Evolutionary conservation across 2,888 invertebrate species (phyloP).

Genomic region (Pelosia muscerda): DNA sequence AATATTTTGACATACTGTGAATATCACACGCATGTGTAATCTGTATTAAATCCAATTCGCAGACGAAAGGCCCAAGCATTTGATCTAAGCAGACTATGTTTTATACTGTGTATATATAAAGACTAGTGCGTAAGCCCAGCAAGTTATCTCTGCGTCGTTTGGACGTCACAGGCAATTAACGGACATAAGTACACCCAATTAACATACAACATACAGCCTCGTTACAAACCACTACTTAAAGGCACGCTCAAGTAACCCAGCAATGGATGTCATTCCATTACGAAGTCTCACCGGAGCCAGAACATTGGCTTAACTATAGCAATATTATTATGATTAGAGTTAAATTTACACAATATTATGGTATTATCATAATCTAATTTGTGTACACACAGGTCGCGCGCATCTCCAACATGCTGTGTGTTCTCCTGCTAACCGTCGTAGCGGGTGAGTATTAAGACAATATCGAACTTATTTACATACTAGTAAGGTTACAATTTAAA

Average conservation of each 20-base stretch:
- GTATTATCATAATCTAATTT: constrained; percentile 4
- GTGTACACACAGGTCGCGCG: constrained; percentile 31
- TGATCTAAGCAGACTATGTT: not conserved
- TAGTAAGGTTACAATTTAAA: not conserved
- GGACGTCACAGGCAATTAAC: constrained; percentile 1
- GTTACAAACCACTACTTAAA: not conserved
- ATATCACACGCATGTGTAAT: too few species aligned
- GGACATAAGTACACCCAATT: not conserved
- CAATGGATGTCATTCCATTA: constrained; percentile 1
- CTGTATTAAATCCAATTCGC: too few species aligned
- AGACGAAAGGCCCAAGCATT: not conserved
- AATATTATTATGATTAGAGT: not conserved
- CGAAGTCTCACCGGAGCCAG: not conserved
- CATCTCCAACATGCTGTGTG: constrained; percentile 30
- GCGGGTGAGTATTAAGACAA: constrained; percentile 46
- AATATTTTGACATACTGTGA: too few species aligned
- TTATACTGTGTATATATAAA: not conserved
- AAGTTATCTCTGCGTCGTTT: not conserved
- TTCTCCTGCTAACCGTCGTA: constrained; percentile 37
- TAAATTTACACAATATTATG: not conserved
- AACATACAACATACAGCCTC: not conserved
- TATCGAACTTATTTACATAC: not conserved
- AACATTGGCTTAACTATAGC: not conserved
- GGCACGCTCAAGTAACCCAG: not conserved
- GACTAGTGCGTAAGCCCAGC: not conserved